Conservation (phyloP, 2,888 invertebrate species). For the Periphyllus acericola region DNA sequence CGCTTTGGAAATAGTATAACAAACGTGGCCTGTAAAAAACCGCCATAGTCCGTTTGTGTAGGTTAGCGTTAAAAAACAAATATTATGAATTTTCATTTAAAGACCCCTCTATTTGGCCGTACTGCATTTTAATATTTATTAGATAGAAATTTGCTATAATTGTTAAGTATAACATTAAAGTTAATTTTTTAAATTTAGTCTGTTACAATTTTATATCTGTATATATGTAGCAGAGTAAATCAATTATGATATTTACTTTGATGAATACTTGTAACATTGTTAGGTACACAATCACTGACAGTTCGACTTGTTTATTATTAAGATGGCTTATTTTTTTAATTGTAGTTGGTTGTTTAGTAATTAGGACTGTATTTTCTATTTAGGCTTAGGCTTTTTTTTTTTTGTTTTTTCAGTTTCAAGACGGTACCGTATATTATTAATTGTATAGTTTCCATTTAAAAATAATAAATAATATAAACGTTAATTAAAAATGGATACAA, state of each 20-base stretch:
- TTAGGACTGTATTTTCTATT: conserved; percentile 14
- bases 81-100: background rate
- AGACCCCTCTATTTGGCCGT: background rate
- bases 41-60: background rate
- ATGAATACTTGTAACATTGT: background rate
- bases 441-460: conserved; percentile 6
- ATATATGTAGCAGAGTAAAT: background rate
- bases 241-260: background rate
- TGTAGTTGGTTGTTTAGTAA: background rate
- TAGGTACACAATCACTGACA: background rate
- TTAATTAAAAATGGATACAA: conserved; percentile 46
- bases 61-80: background rate
- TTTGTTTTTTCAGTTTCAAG: conserved; percentile 59
- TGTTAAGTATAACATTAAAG: background rate
- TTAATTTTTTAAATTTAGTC: background rate
- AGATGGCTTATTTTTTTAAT: background rate
- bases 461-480: conserved; percentile 16
- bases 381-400: conserved; percentile 46
- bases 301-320: background rate
- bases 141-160: background rate
- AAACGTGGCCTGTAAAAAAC: conserved; percentile 19
- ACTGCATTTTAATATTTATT: background rate
- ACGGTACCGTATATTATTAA: conserved; percentile 28
- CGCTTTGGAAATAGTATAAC: background rate
- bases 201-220: background rate